Conservation (phyloP, 2,888 invertebrate genomes). For the Lasioglossum oenotherae region DNA sequence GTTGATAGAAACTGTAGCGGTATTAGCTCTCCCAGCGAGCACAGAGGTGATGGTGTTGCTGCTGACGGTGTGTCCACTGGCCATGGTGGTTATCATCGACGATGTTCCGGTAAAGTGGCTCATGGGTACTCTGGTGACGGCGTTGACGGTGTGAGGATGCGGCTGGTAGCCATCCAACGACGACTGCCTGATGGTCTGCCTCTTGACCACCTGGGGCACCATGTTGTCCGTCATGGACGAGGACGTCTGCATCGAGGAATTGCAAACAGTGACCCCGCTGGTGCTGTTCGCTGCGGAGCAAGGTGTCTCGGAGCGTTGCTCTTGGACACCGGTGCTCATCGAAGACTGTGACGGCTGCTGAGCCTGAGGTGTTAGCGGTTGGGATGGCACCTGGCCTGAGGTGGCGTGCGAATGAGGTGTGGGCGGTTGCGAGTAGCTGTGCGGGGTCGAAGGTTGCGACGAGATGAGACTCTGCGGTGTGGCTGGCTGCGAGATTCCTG, state of each 20-base stretch:
- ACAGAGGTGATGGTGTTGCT: constrained; percentile 94
- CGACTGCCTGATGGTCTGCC: constrained; percentile 81
- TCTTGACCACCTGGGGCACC: constrained; percentile 60
- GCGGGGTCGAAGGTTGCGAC: constrained; percentile 82
- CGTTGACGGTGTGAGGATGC: constrained; percentile 79
- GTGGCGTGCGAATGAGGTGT: constrained; percentile 79
- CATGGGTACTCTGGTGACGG: constrained; percentile 72
- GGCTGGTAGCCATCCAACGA: constrained; percentile 81
- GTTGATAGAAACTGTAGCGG: constrained; percentile 91
- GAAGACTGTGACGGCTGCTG: constrained; percentile 77
- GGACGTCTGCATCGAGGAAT: constrained; percentile 73
- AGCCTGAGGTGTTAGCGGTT: constrained; percentile 69
- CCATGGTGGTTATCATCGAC: constrained; percentile 87
- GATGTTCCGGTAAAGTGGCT: constrained; percentile 77
- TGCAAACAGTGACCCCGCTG: constrained; percentile 73
- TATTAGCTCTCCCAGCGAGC: constrained; percentile 90
- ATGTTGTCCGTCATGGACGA: constrained; percentile 61
- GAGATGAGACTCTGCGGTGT: constrained; percentile 81
- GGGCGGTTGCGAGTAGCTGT: constrained; percentile 81
- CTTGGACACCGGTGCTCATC: constrained; percentile 62
- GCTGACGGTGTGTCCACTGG: constrained; percentile 91
- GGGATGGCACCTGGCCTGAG: constrained; percentile 66
- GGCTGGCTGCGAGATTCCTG: constrained; percentile 79
- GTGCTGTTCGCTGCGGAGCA: constrained; percentile 73
- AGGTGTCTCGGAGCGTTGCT: constrained; percentile 77